These are phyloP conservation scores for Chrysomallon squamiferum DNA, from an alignment of 1,140 invertebrate genomes.

Conservation along the genomic window DNA sequence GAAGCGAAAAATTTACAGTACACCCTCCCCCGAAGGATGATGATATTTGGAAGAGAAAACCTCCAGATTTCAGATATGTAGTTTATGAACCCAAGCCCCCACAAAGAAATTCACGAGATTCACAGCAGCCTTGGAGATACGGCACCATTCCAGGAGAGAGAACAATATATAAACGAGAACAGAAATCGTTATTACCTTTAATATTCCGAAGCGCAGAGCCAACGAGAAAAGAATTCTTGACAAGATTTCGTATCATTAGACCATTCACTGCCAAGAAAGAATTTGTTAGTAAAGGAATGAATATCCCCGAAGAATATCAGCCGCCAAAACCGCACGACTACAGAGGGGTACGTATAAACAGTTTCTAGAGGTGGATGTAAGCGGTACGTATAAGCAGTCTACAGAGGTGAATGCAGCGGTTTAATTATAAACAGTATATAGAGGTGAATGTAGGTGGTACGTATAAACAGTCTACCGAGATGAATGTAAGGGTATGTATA, in stretches of 20 bases:
- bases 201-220: conserved; percentile 19
- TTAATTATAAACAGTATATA: too few species aligned
- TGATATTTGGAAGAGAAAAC: conserved; percentile 56
- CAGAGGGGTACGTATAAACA: conserved; percentile 54
- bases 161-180: conserved; percentile 31
- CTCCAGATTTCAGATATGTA: conserved; percentile 56
- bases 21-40: conserved; percentile 27
- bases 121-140: conserved; percentile 57
- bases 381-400: too few species aligned
- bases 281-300: conserved; percentile 48
- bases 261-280: conserved; percentile 56
- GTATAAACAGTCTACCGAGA: too few species aligned
- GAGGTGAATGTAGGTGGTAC: too few species aligned
- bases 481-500: too few species aligned
- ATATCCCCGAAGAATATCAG: conserved; percentile 36
- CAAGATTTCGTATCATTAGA: conserved; percentile 43
- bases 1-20: conserved; percentile 44
- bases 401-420: too few species aligned
- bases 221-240: conserved; percentile 27
- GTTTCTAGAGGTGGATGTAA: too few species aligned
- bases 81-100: conserved; percentile 56
- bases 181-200: conserved; percentile 29
- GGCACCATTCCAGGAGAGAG: conserved; percentile 48
- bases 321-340: conserved; percentile 54
- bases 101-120: conserved; percentile 52